Conservation (phyloP, 2,113 vertebrate genomes). For the Solenodon paradoxus region DNA sequence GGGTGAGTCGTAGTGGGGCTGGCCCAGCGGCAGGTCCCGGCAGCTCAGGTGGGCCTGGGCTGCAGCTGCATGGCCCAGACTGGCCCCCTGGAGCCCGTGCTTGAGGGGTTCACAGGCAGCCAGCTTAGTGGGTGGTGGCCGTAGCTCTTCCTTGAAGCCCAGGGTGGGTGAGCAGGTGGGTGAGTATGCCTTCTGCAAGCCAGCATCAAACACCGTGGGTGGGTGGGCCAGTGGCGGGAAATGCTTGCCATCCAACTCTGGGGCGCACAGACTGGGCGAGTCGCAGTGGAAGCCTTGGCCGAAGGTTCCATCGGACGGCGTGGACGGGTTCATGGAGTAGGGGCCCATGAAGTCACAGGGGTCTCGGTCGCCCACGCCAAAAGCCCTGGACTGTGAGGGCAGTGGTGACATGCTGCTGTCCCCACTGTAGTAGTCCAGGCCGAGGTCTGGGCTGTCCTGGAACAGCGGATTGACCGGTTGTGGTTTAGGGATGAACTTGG, state of each 20-base stretch:
- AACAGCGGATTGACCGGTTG: conserved; percentile 89
- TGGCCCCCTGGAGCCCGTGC: conserved; percentile 80
- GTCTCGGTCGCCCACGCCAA: conserved; percentile 89
- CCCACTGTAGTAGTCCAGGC: conserved; percentile 97
- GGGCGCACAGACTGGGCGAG: conserved; percentile 91
- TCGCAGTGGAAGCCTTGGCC: conserved; percentile 94
- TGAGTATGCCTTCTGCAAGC: conserved; percentile 92
- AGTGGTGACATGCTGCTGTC: conserved; percentile 98
- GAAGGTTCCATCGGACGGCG: conserved; percentile 95
- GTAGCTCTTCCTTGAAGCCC: conserved; percentile 87
- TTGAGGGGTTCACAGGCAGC: conserved; percentile 93
- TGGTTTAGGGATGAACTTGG: conserved; percentile 87
- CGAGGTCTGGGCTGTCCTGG: conserved; percentile 90
- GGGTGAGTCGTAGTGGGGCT: conserved; percentile 96
- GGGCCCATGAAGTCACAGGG: conserved; percentile 96
- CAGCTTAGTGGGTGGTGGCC: conserved; percentile 85
- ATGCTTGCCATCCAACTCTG: conserved; percentile 88
- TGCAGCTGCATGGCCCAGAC: conserved; percentile 75
- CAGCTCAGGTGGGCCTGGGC: conserved; percentile 84
- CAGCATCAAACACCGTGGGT: conserved; percentile 83
- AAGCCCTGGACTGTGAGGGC: conserved; percentile 91
- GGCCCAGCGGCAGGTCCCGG: conserved; percentile 90
- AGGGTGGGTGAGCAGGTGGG: conserved; percentile 94
- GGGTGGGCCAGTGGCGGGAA: conserved; percentile 87
- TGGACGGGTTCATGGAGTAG: conserved; percentile 96